Evolutionary conservation across 1,140 invertebrate species (phyloP), one percentile per base, ranked within the genome.

Genomic region (Cotesia vestalis): DNA sequence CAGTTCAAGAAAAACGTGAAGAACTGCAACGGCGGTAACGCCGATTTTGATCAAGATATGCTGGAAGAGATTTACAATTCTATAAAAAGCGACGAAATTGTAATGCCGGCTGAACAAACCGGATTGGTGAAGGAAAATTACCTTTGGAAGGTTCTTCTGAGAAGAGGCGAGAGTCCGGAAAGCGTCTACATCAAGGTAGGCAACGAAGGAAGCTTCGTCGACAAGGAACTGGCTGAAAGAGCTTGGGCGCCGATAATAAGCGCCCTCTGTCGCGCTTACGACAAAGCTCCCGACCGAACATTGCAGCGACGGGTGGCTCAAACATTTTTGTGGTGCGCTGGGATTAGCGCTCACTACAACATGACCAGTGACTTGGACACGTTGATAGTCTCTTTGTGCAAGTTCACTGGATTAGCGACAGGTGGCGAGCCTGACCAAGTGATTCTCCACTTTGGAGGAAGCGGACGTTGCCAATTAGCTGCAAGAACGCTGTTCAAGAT

Each of bases 51-150:
- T 82, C 92, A 94, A 74, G 91, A 95, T 53, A 96, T 99, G 95
- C 84, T 99, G 11, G 93, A 95, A 77, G 94, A 96, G 75, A 94
- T 99, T 73, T 99, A 97, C 81, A 88, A 91, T 81, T 92, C 94
- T n/a, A 99, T 99, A 46, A 98, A 95, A 81, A 92, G 89, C 80
- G 96, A 99, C 73, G 98, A 99, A 89, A 99, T 99, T 80, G 94
- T 99, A 0, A 99, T 99, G 97, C 98, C 98, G 4, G 96, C 97
- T 2, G 98, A 99, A 85, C 97, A 99, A 78, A 95, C 93, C 0
- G 98, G 98, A 2, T 78, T 95, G 5, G 94, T 99, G 0, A 93
- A 93, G 74, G 98, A 99, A 80, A 98, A 98, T 84, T 99, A 99
- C 88, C 81, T 98, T 40, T 99, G 98, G 98, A 99, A 99, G 83